Base-by-base conservation (phyloP, 2,888 invertebrate genomes). In the Heliconius aoede region DNA sequence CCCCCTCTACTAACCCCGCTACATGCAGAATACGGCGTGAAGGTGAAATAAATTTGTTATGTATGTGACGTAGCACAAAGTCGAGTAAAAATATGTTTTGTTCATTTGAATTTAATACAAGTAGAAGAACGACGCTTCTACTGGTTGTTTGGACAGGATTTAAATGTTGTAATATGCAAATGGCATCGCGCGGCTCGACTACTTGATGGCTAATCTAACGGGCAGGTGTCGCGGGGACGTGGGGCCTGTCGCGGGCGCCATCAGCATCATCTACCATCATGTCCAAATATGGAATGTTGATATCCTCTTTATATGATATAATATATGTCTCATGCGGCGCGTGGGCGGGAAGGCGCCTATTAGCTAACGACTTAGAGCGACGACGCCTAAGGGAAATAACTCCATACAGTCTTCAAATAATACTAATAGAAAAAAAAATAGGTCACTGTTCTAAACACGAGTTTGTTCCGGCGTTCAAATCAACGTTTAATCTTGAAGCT, bases 261-360 rank as follows among this genome's bases (percentile, higher is more conserved):
- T n/a, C n/a, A n/a, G 13, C 32, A n/a, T n/a, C n/a, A n/a, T 36
- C 36, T 26, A 26, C 24, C 60, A 24, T 64, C 4, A 65, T 15
- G 24, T 36, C 36, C 65, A n/a, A 24, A n/a, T 36, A 36, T 24
- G n/a, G 11, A 5, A 60, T 15, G 60, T 26, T 26, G 60, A 15
- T 60, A 26, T 58, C 4, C 55, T 24, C 11, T n/a, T 4, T 4
- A n/a, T n/a, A n/a, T 13, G 4, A 58, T 30, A 62, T 18, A 30
- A 30, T 11, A n/a, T 64, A 4, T 8, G 26, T 40, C 18, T 18
- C 8, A 3, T 15, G 40, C 26, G 24, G 9, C 46, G 60, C 26
- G 51, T 61, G 75, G 40, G 69, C 67, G 65, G 75, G 40, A 67
- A 62, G 65, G 51, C 26, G 72, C 13, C 65, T 36, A 65, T 65